These are phyloP conservation scores for Synergus itoensis DNA, from an alignment of 2,888 invertebrate species.

Conservation along the genomic window DNA sequence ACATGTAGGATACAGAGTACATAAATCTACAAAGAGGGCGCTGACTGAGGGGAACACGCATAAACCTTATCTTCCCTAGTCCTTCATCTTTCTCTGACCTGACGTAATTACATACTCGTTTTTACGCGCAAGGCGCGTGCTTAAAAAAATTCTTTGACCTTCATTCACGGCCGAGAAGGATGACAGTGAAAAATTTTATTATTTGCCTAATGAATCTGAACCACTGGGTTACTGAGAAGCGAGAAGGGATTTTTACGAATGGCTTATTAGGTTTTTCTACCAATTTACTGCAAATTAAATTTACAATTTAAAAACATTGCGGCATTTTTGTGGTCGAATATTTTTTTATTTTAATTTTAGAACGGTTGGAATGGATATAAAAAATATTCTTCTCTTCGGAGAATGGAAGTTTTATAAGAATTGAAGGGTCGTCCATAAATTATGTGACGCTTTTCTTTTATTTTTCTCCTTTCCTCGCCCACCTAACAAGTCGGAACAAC, in stretches of 20 bases:
- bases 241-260: neutral
- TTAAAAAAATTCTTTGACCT: constrained; percentile 42
- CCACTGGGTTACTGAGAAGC: neutral
- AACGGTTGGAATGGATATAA: neutral
- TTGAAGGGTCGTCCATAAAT: too few species aligned
- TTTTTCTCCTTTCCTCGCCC: too few species aligned
- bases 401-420: too few species aligned
- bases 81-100: constrained; percentile 56
- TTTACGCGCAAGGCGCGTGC: constrained; percentile 51
- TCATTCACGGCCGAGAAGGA: constrained; percentile 27
- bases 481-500: too few species aligned
- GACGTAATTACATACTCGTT: constrained; percentile 60
- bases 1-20: constrained; percentile 61
- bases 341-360: neutral
- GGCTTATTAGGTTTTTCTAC: neutral
- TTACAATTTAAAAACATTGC: neutral
- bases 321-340: neutral
- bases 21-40: constrained; percentile 62
- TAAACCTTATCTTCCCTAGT: constrained; percentile 48
- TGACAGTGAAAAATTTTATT: constrained; percentile 34
- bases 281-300: neutral
- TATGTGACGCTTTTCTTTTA: too few species aligned
- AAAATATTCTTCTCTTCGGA: neutral
- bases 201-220: constrained; percentile 11
- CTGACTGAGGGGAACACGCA: constrained; percentile 48